Conservation (phyloP, 2,113 vertebrate genomes). For the Calidris pugnax region DNA sequence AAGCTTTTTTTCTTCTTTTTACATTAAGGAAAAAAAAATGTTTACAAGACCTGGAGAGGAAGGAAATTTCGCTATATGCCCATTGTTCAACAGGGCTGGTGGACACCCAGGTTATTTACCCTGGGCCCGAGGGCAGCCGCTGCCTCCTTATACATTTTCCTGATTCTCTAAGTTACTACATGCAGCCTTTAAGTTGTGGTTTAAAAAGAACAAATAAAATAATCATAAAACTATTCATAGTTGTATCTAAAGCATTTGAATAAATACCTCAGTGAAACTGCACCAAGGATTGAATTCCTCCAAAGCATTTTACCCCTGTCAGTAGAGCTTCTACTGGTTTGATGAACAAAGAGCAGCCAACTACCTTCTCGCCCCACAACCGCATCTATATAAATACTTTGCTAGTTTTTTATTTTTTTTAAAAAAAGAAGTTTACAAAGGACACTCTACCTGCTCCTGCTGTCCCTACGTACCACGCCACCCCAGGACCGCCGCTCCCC, state of each 20-base stretch:
- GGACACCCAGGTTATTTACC: neutral
- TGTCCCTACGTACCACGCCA: neutral
- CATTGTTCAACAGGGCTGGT: constrained; percentile 10
- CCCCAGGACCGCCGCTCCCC: fast-evolving
- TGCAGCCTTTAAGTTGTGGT: neutral
- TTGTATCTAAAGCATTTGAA: neutral
- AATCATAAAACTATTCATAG: neutral
- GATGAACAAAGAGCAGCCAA: neutral
- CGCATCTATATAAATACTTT: neutral
- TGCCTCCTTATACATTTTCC: neutral
- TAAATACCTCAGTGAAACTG: neutral
- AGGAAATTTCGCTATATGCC: constrained; percentile 14
- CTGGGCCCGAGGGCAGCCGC: neutral
- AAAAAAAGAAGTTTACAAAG: neutral
- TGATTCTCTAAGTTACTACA: neutral
- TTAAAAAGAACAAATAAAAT: neutral
- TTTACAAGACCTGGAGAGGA: constrained; percentile 41
- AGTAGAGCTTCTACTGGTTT: neutral
- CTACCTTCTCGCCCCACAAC: neutral
- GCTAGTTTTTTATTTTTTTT: no score
- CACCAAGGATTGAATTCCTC: neutral
- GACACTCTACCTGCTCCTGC: neutral
- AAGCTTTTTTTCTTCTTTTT: neutral
- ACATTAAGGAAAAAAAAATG: constrained; percentile 34
- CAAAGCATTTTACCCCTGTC: neutral